Percentiles rank a stretch among this genome's conserved stretches.
phyloP scores from a whole-genome alignment of 2,113 vertebrate genomes.

The Lates calcarifer region DNA sequence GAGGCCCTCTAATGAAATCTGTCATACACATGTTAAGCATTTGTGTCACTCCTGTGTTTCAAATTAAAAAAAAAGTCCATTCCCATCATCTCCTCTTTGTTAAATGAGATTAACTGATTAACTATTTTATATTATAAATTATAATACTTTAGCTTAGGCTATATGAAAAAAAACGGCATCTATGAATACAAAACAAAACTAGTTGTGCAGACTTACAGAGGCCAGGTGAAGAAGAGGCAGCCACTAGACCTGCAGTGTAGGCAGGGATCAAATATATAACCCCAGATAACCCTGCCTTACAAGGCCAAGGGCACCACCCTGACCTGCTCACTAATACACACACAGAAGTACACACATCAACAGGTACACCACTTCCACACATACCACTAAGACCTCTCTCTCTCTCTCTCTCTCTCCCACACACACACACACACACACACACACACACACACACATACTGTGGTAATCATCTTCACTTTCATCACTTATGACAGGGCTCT shows the following conservation, averaged over 20 bases:
- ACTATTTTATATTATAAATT: background rate
- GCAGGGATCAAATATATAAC: constrained; percentile 82
- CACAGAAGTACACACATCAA: constrained; percentile 35
- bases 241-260: constrained; percentile 57
- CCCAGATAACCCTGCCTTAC: constrained; percentile 74
- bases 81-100: background rate
- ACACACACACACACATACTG: constrained; percentile 34
- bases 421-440: constrained; percentile 27
- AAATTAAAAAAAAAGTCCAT: background rate
- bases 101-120: background rate
- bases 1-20: background rate
- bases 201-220: constrained; percentile 61
- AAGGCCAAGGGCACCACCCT: constrained; percentile 79
- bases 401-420: too few species aligned
- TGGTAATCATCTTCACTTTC: constrained; percentile 58
- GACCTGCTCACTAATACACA: constrained; percentile 53
- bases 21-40: background rate
- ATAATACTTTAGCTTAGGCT: background rate
- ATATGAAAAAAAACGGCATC: background rate
- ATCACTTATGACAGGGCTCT: constrained; percentile 64
- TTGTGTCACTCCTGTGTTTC: background rate
- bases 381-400: background rate
- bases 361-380: constrained; percentile 38
- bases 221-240: constrained; percentile 67
- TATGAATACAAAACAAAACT: background rate